Evolutionary conservation across 2,113 vertebrate species (phyloP), one percentile per base, ranked within the genome.

Genomic region (Poecilia latipinna): DNA sequence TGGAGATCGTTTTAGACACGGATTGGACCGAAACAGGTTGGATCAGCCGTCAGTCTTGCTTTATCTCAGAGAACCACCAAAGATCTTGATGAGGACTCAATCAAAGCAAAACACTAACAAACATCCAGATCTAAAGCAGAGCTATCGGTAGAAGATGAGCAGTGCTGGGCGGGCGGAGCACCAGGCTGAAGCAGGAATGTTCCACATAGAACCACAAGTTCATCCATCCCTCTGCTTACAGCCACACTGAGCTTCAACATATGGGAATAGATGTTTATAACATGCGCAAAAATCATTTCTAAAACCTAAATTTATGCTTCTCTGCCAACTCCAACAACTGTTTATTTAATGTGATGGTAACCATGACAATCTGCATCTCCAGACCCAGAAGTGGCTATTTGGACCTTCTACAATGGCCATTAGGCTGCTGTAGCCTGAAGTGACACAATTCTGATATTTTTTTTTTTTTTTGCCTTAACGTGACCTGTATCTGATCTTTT

Each of bases 11-110:
- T 73, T 48, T 4, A 24, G n/a, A 60, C 26, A 63, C 61, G 4
- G 72, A 86, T 83, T 82, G 29, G 78, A 85, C 73, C 85, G 69
- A 83, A 90, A 80, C 75, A 37, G 74, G 62, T 71, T 69, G 54
- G 33, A 72, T 72, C 89, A 91, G 92, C 90, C 85, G 86, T 79
- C 87, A 76, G 86, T 89, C 91, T 89, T 83, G 77, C 91, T 86
- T 91, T 76, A 87, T 89, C 87, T 84, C 88, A 87, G 86, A 88
- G 86, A 92, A 92, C 84, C 91, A 92, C 88, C 83, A 91, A 89
- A 72, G 70, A 84, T 68, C 68, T 77, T 69, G 77, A 90, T 87
- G 85, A 90, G 86, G 77, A 83, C 84, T 87, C 82, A 77, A 72
- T 82, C 65, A 80, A 87, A 86, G 86, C 82, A 88, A 86, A 87